These are phyloP conservation scores for Agelastica alni DNA, from an alignment of 2,888 invertebrate species.

Conservation along the genomic window DNA sequence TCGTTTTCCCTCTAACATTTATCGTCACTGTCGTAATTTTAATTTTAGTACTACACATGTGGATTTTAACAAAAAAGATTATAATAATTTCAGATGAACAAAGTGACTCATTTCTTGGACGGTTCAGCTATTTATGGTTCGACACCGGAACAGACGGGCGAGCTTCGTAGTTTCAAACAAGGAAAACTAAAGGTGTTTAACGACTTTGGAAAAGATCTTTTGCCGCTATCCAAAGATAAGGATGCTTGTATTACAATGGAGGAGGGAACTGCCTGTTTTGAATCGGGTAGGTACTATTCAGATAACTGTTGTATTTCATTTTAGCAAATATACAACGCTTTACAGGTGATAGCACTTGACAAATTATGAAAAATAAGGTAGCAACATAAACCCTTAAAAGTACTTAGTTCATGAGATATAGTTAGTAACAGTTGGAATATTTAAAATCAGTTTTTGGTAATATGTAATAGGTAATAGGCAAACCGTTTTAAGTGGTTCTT, in stretches of 20 bases:
- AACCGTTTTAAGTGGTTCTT: too few species aligned
- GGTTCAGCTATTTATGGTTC: conserved; percentile 78
- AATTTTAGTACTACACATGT: too few species aligned
- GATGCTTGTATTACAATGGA: conserved; percentile 67
- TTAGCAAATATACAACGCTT: neutral
- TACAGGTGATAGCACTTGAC: too few species aligned
- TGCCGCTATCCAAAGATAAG: conserved; percentile 67
- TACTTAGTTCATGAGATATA: neutral
- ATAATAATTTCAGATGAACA: conserved; percentile 72
- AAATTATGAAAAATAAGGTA: too few species aligned
- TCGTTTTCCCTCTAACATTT: too few species aligned
- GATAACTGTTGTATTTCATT: too few species aligned
- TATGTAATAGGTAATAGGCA: too few species aligned
- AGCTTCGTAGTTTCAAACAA: conserved; percentile 64
- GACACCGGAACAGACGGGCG: conserved; percentile 60
- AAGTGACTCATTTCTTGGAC: conserved; percentile 74
- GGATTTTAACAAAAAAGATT: too few species aligned
- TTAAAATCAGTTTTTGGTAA: too few species aligned
- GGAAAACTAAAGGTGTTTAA: conserved; percentile 69
- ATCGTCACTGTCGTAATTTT: too few species aligned
- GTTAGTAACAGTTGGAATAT: too few species aligned
- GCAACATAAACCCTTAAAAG: too few species aligned
- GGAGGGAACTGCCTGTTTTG: conserved; percentile 69
- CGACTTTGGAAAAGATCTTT: conserved; percentile 68
- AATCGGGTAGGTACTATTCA: conserved; percentile 67